Percentiles rank a stretch among this genome's conserved stretches.
phyloP scores from a whole-genome alignment of 2,113 vertebrate species.

The Stigmatopora argus region DNA sequence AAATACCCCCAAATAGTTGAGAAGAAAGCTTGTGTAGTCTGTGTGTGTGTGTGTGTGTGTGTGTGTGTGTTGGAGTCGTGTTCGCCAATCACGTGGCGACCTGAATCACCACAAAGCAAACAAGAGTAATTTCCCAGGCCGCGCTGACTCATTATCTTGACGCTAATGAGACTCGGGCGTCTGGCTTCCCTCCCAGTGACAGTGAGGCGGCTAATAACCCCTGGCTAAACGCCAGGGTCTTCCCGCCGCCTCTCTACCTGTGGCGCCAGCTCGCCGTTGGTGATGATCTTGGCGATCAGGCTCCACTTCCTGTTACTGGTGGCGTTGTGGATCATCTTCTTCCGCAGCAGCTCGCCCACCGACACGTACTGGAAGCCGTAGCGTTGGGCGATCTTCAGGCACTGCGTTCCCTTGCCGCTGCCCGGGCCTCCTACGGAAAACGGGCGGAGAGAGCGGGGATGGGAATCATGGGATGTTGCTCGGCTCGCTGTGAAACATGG shows the following conservation, averaged over 20 bases:
- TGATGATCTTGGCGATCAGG: conserved; percentile 97
- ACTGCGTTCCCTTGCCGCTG: conserved; percentile 96
- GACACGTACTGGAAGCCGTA: conserved; percentile 96
- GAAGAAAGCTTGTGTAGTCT: no score
- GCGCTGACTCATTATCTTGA: conserved; percentile 29
- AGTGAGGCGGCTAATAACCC: conserved; percentile 41
- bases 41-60: no score
- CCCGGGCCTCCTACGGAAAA: conserved; percentile 84
- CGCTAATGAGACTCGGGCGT: conserved; percentile 20
- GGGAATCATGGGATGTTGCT: conserved; percentile 7
- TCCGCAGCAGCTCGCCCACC: conserved; percentile 90
- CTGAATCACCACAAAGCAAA: neutral
- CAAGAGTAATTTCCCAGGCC: conserved; percentile 6
- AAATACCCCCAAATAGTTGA: no score
- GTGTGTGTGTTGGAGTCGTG: neutral
- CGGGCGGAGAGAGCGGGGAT: conserved; percentile 22
- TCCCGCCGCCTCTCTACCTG: conserved; percentile 75
- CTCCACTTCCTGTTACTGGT: conserved; percentile 98
- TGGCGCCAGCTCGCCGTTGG: conserved; percentile 93
- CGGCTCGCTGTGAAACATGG: conserved; percentile 42
- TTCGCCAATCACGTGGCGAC: neutral
- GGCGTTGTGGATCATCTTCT: conserved; percentile 94
- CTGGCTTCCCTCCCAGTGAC: conserved; percentile 25
- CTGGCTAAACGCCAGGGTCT: conserved; percentile 36
- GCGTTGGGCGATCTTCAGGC: conserved; percentile 93